Conservation (phyloP, 64 coral and sea anemone genomes). For the Montipora capricornis region DNA sequence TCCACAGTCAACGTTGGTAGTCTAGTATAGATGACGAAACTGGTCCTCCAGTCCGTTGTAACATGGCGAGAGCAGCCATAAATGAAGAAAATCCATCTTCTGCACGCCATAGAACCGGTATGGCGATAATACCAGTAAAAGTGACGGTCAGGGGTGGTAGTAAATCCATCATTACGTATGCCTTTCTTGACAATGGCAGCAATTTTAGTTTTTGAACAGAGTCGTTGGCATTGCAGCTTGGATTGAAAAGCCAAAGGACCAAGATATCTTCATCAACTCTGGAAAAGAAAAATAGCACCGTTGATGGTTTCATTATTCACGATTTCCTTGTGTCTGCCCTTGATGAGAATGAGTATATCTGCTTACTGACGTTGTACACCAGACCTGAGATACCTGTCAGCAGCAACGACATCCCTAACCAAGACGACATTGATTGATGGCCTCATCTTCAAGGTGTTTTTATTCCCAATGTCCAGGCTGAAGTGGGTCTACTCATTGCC, state of each 20-base stretch:
- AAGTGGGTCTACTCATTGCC: too few species aligned
- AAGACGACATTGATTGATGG: too few species aligned
- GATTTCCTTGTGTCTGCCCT: neutral
- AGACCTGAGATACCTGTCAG: too few species aligned
- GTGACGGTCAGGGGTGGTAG: neutral
- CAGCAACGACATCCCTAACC: too few species aligned
- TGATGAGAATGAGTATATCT: too few species aligned
- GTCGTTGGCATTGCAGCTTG: neutral
- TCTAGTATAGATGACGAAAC: neutral
- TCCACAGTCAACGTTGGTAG: neutral
- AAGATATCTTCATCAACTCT: neutral
- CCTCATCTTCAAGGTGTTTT: too few species aligned
- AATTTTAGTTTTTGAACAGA: constrained; percentile 34
- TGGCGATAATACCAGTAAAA: neutral
- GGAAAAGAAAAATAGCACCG: neutral
- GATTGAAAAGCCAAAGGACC: neutral
- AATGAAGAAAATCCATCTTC: neutral
- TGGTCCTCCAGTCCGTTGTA: neutral
- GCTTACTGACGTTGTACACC: too few species aligned
- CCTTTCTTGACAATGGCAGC: constrained; percentile 37
- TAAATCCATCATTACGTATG: neutral
- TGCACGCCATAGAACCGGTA: neutral
- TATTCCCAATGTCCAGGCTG: too few species aligned
- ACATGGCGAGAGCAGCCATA: neutral
- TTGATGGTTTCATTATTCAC: neutral